Conservation (phyloP, 2,888 invertebrate species). For the Tridacna crocea region DNA sequence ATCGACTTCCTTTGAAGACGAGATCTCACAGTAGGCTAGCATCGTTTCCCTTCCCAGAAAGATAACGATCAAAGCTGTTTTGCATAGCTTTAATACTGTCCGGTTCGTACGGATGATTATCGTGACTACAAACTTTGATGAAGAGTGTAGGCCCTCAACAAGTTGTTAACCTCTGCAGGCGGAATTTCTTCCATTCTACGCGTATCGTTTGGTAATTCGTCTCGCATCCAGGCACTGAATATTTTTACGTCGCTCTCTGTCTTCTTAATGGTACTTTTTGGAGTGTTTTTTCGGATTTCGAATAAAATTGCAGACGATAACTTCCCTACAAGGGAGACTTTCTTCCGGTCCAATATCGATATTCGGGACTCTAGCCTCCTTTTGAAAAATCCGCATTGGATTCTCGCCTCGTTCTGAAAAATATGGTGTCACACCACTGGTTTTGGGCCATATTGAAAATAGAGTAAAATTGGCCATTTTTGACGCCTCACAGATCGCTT, state of each 20-base stretch:
- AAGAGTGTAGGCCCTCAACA: conserved; percentile 21
- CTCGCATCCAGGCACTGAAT: conserved; percentile 11
- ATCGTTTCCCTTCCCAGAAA: conserved; percentile 14
- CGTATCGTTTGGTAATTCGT: conserved; percentile 1
- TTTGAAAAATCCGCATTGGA: too few relatives aligned
- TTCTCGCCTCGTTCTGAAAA: too few relatives aligned
- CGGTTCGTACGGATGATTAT: background rate
- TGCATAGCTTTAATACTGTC: conserved; percentile 24
- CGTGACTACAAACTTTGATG: background rate
- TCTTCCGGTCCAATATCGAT: too few relatives aligned
- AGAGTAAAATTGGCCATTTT: too few relatives aligned
- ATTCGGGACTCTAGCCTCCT: too few relatives aligned
- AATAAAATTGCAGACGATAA: background rate
- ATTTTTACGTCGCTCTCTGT: conserved; percentile 9
- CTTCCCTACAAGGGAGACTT: background rate
- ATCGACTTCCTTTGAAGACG: conserved; percentile 21
- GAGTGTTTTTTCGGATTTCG: background rate
- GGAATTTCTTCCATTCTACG: conserved; percentile 22
- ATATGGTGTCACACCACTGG: too few relatives aligned
- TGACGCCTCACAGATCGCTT: too few relatives aligned
- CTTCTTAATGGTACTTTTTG: conserved; percentile 11
- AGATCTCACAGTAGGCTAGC: background rate
- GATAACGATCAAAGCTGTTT: conserved; percentile 25
- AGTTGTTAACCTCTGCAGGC: conserved; percentile 8
- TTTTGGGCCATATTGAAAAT: too few relatives aligned